phyloP scores from a whole-genome alignment of 1,140 invertebrate species.

The Caenorhabditis tropicalis region DNA sequence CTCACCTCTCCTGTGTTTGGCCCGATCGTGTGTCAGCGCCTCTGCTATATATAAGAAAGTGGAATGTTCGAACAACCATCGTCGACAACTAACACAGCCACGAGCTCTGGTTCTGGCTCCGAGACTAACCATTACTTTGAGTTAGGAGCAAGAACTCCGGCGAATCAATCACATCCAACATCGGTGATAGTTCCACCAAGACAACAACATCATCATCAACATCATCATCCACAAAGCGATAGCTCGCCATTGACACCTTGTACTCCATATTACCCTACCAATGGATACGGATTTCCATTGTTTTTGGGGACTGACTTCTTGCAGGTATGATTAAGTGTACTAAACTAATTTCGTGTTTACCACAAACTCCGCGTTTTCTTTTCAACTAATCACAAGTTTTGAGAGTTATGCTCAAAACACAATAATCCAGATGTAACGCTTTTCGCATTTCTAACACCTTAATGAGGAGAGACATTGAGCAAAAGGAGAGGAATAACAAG shows the following conservation, averaged over 20 bases:
- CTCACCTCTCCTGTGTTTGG: slow-evolving; percentile 42
- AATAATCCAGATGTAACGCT: too few relatives aligned
- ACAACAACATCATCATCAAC: not conserved
- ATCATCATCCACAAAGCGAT: not conserved
- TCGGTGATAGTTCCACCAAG: slow-evolving; percentile 9
- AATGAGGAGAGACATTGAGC: too few relatives aligned
- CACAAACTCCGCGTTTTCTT: not conserved
- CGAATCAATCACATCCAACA: not conserved
- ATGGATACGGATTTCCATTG: slow-evolving; percentile 10
- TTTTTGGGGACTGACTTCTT: slow-evolving; percentile 36
- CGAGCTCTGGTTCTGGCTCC: slow-evolving; percentile 40
- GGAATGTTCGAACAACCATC: slow-evolving; percentile 43
- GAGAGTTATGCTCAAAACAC: not conserved
- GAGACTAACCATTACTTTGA: slow-evolving; percentile 14
- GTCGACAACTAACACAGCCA: slow-evolving; percentile 20
- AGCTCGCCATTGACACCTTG: slow-evolving; percentile 1
- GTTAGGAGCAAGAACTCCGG: not conserved
- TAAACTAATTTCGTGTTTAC: not conserved
- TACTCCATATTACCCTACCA: not conserved
- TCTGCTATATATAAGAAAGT: slow-evolving; percentile 37
- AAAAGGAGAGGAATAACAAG: too few relatives aligned
- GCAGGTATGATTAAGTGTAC: not conserved
- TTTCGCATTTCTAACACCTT: too few relatives aligned
- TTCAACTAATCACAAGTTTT: not conserved
- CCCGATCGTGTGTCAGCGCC: slow-evolving; percentile 38